Conservation (phyloP, 2,888 invertebrate species). For the Creontiades dilutus region DNA sequence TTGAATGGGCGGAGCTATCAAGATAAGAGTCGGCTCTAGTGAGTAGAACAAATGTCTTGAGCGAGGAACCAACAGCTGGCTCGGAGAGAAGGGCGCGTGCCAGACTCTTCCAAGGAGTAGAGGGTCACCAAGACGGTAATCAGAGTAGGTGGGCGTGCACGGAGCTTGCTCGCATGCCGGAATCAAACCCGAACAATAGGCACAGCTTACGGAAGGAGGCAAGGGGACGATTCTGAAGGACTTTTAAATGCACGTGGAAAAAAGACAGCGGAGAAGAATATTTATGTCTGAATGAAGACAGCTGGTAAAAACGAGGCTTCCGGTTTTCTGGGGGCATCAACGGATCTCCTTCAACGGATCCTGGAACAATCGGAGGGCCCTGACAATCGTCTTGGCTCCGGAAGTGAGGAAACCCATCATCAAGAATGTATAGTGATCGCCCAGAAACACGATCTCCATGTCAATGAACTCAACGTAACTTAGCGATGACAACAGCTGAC, state of each 20-base stretch:
- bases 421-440: constrained; percentile 10
- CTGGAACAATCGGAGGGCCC: neutral
- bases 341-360: constrained; percentile 27
- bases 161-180: constrained; percentile 17
- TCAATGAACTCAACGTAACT: constrained; percentile 15
- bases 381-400: neutral
- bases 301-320: constrained; percentile 12
- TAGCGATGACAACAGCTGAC: constrained; percentile 26
- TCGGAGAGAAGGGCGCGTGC: constrained; percentile 21
- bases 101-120: neutral
- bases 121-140: constrained; percentile 22
- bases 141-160: constrained; percentile 39
- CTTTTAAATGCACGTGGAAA: neutral
- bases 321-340: constrained; percentile 11
- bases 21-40: constrained; percentile 10
- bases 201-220: neutral
- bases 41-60: neutral
- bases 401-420: constrained; percentile 42
- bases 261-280: neutral
- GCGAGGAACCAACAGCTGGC: neutral
- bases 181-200: constrained; percentile 33
- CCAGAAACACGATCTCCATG: constrained; percentile 16
- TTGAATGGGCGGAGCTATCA: neutral
- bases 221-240: neutral
- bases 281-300: constrained; percentile 16